Percentiles rank a stretch among this genome's conserved stretches.
phyloP scores from a whole-genome alignment of 2,113 vertebrate species.

The Pheucticus melanocephalus region DNA sequence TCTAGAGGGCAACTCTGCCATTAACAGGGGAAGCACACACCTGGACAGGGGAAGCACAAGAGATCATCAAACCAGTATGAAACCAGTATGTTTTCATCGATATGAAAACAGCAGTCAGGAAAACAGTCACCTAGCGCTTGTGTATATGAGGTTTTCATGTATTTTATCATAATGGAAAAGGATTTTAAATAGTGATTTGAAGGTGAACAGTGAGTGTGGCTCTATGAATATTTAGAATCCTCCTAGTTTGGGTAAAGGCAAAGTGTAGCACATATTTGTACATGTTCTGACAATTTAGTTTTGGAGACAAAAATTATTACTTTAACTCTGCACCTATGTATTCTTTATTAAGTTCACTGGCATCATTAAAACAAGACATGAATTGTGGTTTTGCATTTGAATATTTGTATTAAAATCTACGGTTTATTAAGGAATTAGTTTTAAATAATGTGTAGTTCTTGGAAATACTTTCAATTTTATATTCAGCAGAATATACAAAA shows the following conservation, averaged over 20 bases:
- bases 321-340: neutral
- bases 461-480: neutral
- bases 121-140: neutral
- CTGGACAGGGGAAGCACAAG: neutral
- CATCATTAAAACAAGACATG: neutral
- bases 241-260: neutral
- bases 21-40: neutral
- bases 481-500: neutral
- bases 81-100: neutral
- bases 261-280: neutral
- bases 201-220: neutral
- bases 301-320: neutral
- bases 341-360: neutral
- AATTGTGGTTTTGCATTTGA: neutral
- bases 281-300: neutral
- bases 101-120: neutral
- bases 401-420: neutral
- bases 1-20: neutral
- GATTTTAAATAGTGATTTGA: neutral
- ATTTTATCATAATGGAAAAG: neutral
- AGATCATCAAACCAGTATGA: neutral
- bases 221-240: neutral
- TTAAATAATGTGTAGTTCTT: neutral
- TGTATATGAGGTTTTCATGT: neutral
- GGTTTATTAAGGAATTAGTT: neutral